Evolutionary conservation across 2,888 invertebrate species (phyloP), one percentile per base, ranked within the genome.

Genomic region (Sinelater perroti): DNA sequence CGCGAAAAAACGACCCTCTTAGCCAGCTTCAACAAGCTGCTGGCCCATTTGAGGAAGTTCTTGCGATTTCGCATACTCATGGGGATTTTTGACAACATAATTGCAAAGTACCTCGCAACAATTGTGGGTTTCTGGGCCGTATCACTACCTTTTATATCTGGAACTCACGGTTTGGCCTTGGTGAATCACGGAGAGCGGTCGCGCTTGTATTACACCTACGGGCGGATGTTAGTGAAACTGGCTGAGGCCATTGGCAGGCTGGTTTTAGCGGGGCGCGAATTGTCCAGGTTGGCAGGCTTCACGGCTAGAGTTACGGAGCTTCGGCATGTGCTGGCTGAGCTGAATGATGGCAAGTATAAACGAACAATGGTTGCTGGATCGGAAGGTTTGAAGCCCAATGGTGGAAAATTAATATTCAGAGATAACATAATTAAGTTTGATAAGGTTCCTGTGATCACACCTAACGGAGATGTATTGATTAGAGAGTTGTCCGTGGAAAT

Each of bases 51-150:
- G 59, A 84, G 91, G 61, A 91, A 88, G 73, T 94, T 94, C 80
- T 85, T 96, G 57, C 90, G 91, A 75, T 97, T 97, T 80, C 85
- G 91, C 62, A 90, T 95, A 38, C 82, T 87, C 31, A 95, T 98
- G 90, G 98, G 98, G 46, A 88, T 97, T 72, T 80, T 97, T 13
- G 99, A 99, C 79, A 98, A 97, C 78, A 90, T 98, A 62, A 85
- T 99, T 51, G 97, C 95, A 33, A 97, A 97, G 84, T 98, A 98
- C 80, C 81, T 95, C 61, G 97, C 97, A 0, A 95, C 95, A n/a
- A 89, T 94, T 31, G 93, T 98, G 49, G 98, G 98, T 8, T 99
- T 97, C 81, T 89, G 90, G 76, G 93, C 96, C 0, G 96, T 98
- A 4, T 95, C 97, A 35, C 81, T 95, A 56, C 97, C 98, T 3